Conservation (phyloP, 30 jellyfish, hydroid and myxozoan species). For the Catostylus mosaicus region DNA sequence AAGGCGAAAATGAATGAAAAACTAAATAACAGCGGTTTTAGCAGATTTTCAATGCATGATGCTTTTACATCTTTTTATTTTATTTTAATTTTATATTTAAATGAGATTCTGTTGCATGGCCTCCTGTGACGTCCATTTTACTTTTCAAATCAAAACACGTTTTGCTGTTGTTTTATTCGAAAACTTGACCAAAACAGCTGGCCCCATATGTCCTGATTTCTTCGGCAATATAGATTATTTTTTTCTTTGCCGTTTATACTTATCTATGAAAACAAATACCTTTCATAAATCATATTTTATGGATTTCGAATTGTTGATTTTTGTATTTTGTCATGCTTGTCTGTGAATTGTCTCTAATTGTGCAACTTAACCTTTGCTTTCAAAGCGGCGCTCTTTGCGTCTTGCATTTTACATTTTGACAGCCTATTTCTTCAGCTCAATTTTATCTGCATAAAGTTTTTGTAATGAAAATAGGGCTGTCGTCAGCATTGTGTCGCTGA, state of each 20-base stretch:
- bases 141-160: not conserved
- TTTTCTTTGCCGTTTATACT: not conserved
- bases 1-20: no score
- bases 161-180: not conserved
- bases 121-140: not conserved
- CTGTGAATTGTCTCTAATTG: not conserved
- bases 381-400: not conserved
- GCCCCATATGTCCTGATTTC: not conserved
- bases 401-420: no score
- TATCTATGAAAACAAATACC: not conserved
- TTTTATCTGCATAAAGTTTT: no score
- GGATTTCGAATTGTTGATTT: not conserved
- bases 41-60: no score
- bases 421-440: no score
- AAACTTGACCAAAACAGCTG: not conserved
- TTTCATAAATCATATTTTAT: not conserved
- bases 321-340: not conserved
- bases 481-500: no score
- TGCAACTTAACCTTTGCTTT: not conserved
- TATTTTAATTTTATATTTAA: no score
- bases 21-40: no score
- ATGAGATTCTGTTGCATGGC: not conserved
- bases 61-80: no score
- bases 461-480: no score
- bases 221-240: not conserved